These are phyloP conservation scores for Ruditapes philippinarum DNA, from an alignment of 1,140 invertebrate genomes.

Conservation along the genomic window DNA sequence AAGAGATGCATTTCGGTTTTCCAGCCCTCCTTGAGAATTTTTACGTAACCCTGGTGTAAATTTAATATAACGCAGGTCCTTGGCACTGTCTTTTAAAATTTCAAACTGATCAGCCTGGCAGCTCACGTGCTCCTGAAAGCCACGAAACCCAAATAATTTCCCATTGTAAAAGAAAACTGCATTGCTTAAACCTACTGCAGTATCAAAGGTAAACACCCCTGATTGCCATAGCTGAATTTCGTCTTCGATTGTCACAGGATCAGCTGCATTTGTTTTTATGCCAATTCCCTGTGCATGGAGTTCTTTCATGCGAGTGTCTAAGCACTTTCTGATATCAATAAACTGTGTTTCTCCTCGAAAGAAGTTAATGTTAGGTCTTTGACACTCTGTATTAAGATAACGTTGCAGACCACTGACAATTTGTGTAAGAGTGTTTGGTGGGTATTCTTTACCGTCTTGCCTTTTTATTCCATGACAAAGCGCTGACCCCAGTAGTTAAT, in stretches of 20 bases:
- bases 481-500: constrained; percentile 32
- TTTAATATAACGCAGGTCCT: background rate
- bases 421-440: constrained; percentile 2
- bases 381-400: background rate
- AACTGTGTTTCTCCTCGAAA: background rate
- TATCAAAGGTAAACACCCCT: constrained; percentile 12
- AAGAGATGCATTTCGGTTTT: background rate
- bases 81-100: background rate
- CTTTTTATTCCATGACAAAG: constrained; percentile 19
- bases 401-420: constrained; percentile 32
- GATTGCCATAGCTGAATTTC: background rate
- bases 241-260: background rate
- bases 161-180: constrained; percentile 33
- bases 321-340: background rate
- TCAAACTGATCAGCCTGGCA: too few relatives aligned
- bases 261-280: background rate
- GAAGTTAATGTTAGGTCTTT: background rate
- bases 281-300: background rate
- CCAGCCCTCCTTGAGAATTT: constrained; percentile 9
- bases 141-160: constrained; percentile 41
- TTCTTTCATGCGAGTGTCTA: constrained; percentile 31
- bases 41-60: background rate
- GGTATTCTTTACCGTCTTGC: constrained; percentile 10
- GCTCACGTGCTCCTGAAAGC: too few relatives aligned
- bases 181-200: background rate